Evolutionary conservation across 1,140 invertebrate species (phyloP).

Genomic region (Chrysoperla carnea): DNA sequence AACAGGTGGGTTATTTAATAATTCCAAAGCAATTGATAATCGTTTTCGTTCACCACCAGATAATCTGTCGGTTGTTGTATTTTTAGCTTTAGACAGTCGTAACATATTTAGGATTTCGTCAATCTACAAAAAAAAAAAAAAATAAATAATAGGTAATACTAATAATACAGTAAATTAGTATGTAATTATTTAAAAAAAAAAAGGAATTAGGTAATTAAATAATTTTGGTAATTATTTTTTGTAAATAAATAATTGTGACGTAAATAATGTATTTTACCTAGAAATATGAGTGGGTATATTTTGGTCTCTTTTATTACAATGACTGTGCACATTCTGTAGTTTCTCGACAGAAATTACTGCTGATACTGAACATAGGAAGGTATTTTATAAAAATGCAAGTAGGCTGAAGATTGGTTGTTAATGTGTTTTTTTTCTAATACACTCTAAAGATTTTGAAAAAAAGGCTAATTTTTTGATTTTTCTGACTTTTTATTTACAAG

Average conservation of each 20-base stretch:
- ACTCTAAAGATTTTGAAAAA: no score
- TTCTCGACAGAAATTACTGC: no score
- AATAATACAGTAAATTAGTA: neutral
- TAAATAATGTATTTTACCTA: no score
- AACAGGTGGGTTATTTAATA: conserved; percentile 90
- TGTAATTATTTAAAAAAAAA: neutral
- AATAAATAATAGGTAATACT: neutral
- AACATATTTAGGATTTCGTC: conserved; percentile 49
- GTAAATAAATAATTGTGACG: neutral
- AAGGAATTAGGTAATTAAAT: neutral
- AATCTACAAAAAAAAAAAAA: conserved; percentile 31
- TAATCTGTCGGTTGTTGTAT: conserved; percentile 53
- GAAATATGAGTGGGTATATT: no score
- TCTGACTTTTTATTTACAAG: no score
- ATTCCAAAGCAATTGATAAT: conserved; percentile 78
- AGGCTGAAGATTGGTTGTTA: no score
- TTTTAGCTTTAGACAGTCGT: conserved; percentile 35
- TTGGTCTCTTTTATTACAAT: no score
- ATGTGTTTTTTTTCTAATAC: no score
- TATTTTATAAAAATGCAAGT: no score
- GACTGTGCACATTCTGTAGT: no score
- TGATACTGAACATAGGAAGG: no score
- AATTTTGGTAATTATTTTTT: neutral
- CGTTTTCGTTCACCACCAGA: conserved; percentile 88
- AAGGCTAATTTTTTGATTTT: no score